Base-by-base conservation (phyloP, 1,140 invertebrate genomes). In the Drosophila kohkoa region DNA sequence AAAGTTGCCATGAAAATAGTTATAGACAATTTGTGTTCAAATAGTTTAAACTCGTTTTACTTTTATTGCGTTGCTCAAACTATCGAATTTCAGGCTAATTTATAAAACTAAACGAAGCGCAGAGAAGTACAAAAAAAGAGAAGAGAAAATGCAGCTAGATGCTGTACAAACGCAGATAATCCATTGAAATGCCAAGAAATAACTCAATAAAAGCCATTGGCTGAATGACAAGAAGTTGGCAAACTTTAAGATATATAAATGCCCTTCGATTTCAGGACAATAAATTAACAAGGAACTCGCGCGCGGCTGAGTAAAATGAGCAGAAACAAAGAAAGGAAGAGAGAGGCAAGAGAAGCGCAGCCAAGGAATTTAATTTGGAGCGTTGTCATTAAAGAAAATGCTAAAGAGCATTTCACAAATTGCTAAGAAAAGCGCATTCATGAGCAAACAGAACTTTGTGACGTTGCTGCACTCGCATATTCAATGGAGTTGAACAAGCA, bases 141-240 rank as follows among this genome's bases (percentile, higher is more conserved):
- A 20, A 20, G 16, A 38, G 28, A 63, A 68, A 3, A 62, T 55
- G 59, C 59, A 55, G 46, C 51, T 62, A 46, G 49, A 55, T 52
- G 48, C 52, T 63, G 51, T 46, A 55, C 45, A 41, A 78, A 32
- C 63, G 30, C 52, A 74, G 58, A 82, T 77, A 87, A 77, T 74
- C 71, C 63, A 15, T 46, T 57, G 66, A 52, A 55, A 64, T 69
- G 82, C 73, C 66, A 69, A 77, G 69, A 67, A 87, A 87, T 87
- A 79, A 77, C 79, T 87, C 79, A 82, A 87, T 82, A 79, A 82
- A 79, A 55, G 65, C 48, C 70, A 87, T 60, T 69, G 67, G 65
- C 72, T 80, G 70, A 81, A 82, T 76, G 83, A 88, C 83, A 87
- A 88, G 79, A 70, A 79, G 58, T 89, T 89, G 85, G 85, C 77